Evolutionary conservation across 2,888 invertebrate species (phyloP), one percentile per base, ranked within the genome.

Genomic region (Eupeodes latifasciatus): DNA sequence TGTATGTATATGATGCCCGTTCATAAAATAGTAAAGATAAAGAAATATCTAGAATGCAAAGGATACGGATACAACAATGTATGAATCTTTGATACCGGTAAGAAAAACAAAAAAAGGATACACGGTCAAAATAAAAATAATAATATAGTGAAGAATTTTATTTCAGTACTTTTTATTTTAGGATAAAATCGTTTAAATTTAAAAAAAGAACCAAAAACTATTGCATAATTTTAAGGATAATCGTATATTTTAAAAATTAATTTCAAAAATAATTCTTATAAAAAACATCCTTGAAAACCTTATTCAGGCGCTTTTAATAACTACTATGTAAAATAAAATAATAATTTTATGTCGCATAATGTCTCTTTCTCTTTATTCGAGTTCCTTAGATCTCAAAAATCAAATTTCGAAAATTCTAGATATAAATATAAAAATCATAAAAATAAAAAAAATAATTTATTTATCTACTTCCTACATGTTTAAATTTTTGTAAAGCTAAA

Each of bases 1-100:
- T 19, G 19, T 55, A 16, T 1, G 6, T 40, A 40, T 40, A 40
- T 40, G 6, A 64, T 64, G 19, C 19, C 64, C 40, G 16, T 47
- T 14, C 12, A 44, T 12, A 77, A 62, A 47, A 57, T n/a, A 27
- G 27, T 27, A 27, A 27, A 27, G 27, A 81, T 10, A 81, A 75
- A 61, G 47, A 78, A n/a, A 44, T 47, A 19, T 7, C 12, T 11
- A 27, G 27, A 3, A 27, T 27, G 3, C 27, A 27, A 3, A 27
- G 47, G 12, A 40, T 44, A 66, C 40, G 61, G 51, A 71, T 72
- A 66, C 62, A 62, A 55, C 62, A 75, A 47, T 79, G 34, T 44
- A 82, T 86, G 59, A 86, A 86, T 86, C 82, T 86, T 87, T 87
- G 76, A 84, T 84, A 84, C 80, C 80, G 87, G 84, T 34, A 69